Conservation (phyloP, 2,797 vertebrate species). For the Merluccius polli region DNA sequence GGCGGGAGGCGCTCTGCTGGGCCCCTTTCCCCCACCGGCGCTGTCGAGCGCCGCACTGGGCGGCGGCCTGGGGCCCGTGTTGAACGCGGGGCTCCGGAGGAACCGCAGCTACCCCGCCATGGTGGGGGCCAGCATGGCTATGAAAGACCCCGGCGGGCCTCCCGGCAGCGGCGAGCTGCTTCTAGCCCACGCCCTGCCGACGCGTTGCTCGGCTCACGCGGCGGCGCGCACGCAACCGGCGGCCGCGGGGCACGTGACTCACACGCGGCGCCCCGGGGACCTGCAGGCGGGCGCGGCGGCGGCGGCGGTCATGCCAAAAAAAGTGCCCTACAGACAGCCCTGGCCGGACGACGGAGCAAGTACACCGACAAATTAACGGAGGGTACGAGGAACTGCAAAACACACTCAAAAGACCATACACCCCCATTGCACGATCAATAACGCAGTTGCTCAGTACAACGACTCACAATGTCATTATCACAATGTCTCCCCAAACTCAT, state of each 20-base stretch:
- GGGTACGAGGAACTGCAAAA: background rate
- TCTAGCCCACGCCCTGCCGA: slow-evolving; percentile 59
- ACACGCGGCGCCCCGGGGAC: background rate
- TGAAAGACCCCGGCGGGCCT: slow-evolving; percentile 84
- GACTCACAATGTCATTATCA: background rate
- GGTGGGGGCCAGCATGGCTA: slow-evolving; percentile 97
- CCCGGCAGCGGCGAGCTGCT: slow-evolving; percentile 78
- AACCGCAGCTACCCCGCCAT: slow-evolving; percentile 94
- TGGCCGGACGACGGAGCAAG: background rate
- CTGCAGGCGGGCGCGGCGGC: background rate
- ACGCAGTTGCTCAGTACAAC: background rate
- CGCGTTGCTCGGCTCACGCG: background rate
- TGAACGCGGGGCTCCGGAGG: slow-evolving; percentile 85
- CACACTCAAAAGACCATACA: background rate
- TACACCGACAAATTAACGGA: background rate
- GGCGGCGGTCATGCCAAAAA: background rate
- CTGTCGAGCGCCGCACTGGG: slow-evolving; percentile 52
- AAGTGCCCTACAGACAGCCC: background rate
- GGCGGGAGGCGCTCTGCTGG: slow-evolving; percentile 52
- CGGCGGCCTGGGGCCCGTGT: slow-evolving; percentile 73
- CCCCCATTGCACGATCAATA: background rate
- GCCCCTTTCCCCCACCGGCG: slow-evolving; percentile 67
- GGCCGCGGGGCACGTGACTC: background rate
- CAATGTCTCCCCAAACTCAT: background rate
- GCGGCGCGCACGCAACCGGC: too few relatives aligned